Conservation (phyloP, 1,140 invertebrate genomes). For the Orussus abietinus region DNA sequence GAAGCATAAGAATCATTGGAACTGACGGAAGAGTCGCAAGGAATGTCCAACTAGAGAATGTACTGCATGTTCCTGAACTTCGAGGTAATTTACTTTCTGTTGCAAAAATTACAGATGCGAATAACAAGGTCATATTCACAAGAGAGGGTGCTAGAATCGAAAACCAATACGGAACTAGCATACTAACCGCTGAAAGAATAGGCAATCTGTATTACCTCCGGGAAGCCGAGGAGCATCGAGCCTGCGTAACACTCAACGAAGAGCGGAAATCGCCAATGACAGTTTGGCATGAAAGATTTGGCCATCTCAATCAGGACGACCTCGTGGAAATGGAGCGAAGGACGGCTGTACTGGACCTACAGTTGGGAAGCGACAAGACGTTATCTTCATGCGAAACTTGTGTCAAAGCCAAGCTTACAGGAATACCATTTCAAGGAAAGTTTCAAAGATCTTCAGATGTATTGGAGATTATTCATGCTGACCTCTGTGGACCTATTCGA, state of each 20-base stretch:
- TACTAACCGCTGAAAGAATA: slow-evolving; percentile 8
- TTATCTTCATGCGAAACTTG: slow-evolving; percentile 28
- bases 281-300: slow-evolving; percentile 16
- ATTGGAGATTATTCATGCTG: slow-evolving; percentile 35
- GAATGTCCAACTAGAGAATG: slow-evolving; percentile 2
- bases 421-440: slow-evolving; percentile 30
- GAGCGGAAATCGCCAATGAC: background rate
- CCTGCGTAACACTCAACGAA: slow-evolving; percentile 6
- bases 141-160: slow-evolving; percentile 10
- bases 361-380: slow-evolving; percentile 5
- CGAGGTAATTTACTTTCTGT: slow-evolving; percentile 9
- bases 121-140: slow-evolving; percentile 12
- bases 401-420: slow-evolving; percentile 28
- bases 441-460: no score
- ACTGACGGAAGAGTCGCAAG: background rate
- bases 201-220: slow-evolving; percentile 15
- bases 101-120: slow-evolving; percentile 10
- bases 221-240: background rate
- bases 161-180: slow-evolving; percentile 4
- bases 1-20: background rate
- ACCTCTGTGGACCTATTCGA: slow-evolving; percentile 40
- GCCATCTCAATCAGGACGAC: slow-evolving; percentile 15
- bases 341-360: background rate
- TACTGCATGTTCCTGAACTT: slow-evolving; percentile 6
- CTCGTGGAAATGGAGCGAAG: slow-evolving; percentile 8